Percentiles rank a stretch among this genome's conserved stretches.
Evolutionary conservation across 2,113 vertebrate species (phyloP).

Genomic region (Rhadina sibilatrix): DNA sequence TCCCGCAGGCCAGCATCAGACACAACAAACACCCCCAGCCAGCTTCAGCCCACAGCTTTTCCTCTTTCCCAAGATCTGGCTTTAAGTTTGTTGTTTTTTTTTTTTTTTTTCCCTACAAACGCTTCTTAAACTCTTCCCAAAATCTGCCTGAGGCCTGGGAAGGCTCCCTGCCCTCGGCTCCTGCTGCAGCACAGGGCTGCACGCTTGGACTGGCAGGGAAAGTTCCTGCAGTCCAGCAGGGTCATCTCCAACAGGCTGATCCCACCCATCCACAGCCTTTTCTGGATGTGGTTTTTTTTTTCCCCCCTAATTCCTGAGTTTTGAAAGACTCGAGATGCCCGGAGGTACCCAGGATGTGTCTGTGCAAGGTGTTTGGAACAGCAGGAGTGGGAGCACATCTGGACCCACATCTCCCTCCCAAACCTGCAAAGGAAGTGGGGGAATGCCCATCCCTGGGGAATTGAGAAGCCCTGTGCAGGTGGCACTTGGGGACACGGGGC

Average conservation of each 20-base stretch:
- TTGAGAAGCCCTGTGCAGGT: neutral
- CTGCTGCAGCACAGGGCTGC: neutral
- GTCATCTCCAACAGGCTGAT: neutral
- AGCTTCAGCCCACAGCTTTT: neutral
- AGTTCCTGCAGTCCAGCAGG: neutral
- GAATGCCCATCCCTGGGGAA: neutral
- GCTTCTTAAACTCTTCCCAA: neutral
- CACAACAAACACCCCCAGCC: neutral
- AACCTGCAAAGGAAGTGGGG: neutral
- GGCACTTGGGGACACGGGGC: neutral
- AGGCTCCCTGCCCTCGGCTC: neutral
- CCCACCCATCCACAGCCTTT: too few relatives aligned
- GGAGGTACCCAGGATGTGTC: neutral
- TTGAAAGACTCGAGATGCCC: neutral
- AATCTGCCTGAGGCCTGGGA: accelerated
- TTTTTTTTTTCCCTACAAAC: accelerated
- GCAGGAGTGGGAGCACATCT: neutral
- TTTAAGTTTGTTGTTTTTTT: accelerated
- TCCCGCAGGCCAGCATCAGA: neutral
- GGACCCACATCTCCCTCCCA: neutral
- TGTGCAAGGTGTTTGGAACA: neutral
- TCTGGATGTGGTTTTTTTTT: accelerated
- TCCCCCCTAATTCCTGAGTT: neutral
- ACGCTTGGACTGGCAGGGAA: neutral
- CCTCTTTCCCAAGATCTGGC: neutral